A percentile compares a stretch with the other conserved stretches of the same genome.
phyloP scores from a whole-genome alignment of 2,797 vertebrate species.

The Sylvia borin region DNA sequence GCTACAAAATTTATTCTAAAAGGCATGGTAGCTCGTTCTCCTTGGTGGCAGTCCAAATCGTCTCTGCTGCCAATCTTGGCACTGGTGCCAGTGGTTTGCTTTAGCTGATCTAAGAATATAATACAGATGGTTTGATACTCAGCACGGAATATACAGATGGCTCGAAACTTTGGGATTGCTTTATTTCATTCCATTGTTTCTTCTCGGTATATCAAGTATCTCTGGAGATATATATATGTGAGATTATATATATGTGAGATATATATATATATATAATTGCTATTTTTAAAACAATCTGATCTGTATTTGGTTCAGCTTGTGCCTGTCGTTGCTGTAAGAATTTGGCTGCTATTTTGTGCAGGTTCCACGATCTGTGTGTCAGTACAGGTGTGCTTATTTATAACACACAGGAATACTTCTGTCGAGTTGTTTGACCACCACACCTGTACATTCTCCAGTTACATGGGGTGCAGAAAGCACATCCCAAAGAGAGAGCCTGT shows the following conservation, averaged over 20 bases:
- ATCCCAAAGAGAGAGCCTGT: background rate
- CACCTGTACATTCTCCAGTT: background rate
- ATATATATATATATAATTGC: background rate
- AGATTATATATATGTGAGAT: background rate
- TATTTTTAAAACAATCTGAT: background rate
- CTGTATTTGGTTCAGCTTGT: background rate
- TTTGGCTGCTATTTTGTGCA: background rate
- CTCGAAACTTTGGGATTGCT: conserved; percentile 27
- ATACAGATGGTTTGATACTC: conserved; percentile 69
- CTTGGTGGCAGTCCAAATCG: conserved; percentile 49
- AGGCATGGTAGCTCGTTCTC: conserved; percentile 63
- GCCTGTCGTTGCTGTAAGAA: background rate
- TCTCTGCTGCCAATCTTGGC: conserved; percentile 68
- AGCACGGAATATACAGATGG: conserved; percentile 53
- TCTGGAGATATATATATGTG: background rate
- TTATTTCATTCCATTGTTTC: conserved; percentile 36
- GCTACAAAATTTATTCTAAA: conserved; percentile 64
- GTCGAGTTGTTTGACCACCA: background rate
- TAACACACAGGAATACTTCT: background rate
- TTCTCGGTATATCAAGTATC: conserved; percentile 12
- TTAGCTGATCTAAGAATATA: conserved; percentile 69
- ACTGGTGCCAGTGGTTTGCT: conserved; percentile 69
- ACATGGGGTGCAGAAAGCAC: background rate
- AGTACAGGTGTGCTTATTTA: background rate
- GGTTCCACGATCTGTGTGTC: background rate